A percentile compares a stretch with the other conserved stretches of the same genome.
Evolutionary conservation across 2,797 vertebrate genomes (phyloP).

Genomic region (Microtus obscurus): DNA sequence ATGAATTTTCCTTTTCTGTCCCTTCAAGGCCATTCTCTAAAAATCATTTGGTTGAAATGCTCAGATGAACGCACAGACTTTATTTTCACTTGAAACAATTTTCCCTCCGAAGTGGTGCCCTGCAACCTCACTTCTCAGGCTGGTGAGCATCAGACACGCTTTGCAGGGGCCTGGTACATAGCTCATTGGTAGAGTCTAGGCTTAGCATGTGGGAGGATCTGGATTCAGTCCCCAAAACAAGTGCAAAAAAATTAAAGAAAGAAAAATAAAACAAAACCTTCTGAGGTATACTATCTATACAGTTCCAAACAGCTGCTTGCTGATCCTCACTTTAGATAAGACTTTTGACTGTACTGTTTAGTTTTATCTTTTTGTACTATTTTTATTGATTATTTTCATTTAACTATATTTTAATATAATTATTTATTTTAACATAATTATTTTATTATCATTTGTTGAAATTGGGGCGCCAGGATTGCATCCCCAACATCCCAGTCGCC

Average conservation of each 20-base stretch:
- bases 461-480: too few species aligned
- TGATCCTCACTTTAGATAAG: conserved; percentile 15
- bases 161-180: too few species aligned
- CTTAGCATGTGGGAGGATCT: neutral
- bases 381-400: conserved; percentile 24
- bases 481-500: too few species aligned
- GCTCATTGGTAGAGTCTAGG: neutral
- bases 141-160: neutral
- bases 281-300: neutral
- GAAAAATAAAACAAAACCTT: neutral
- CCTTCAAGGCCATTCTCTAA: neutral
- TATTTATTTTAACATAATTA: too few species aligned
- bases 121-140: neutral
- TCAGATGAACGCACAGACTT: neutral
- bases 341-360: neutral
- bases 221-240: neutral
- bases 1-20: neutral
- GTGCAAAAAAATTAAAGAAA: neutral
- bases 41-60: neutral
- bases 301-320: neutral
- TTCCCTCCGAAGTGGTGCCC: neutral
- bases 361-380: conserved; percentile 37
- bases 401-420: neutral
- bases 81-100: neutral
- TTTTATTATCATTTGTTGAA: too few species aligned